Evolutionary conservation across 2,888 invertebrate genomes (phyloP).

Genomic region (Celastrina argiolus): DNA sequence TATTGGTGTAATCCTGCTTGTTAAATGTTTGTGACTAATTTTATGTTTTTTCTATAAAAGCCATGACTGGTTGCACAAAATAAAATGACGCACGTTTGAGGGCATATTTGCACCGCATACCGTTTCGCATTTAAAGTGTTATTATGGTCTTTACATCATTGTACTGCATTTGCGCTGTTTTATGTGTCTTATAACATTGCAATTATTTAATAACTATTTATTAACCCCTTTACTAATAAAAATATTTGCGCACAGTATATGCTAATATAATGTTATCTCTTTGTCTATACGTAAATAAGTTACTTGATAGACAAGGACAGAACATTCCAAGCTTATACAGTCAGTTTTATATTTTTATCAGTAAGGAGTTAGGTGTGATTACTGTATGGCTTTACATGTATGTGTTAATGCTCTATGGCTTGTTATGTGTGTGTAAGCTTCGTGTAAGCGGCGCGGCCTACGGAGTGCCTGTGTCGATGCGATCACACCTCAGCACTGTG

Average conservation of each 20-base stretch:
- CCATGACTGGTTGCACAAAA: too few species aligned
- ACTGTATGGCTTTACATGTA: neutral
- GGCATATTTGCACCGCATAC: neutral
- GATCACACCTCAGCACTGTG: constrained; percentile 53
- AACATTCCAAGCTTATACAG: too few species aligned
- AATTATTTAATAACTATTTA: too few species aligned
- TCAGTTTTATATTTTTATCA: too few species aligned
- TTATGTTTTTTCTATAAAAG: neutral
- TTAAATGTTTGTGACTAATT: too few species aligned
- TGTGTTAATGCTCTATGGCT: constrained; percentile 22
- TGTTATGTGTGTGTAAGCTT: constrained; percentile 25
- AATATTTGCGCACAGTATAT: too few species aligned
- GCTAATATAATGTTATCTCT: too few species aligned
- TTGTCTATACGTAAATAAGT: too few species aligned
- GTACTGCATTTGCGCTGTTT: neutral
- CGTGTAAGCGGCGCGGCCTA: constrained; percentile 39
- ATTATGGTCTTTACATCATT: neutral
- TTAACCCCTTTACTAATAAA: too few species aligned
- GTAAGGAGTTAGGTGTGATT: neutral
- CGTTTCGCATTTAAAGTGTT: neutral
- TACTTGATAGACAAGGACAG: too few species aligned
- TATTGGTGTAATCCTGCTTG: too few species aligned
- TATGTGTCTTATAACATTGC: neutral
- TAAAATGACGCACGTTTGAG: neutral
- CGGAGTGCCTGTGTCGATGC: constrained; percentile 47